Percentiles rank a stretch among this genome's conserved stretches.
phyloP scores from a whole-genome alignment of 2,797 vertebrate species.

The Etheostoma perlongum region DNA sequence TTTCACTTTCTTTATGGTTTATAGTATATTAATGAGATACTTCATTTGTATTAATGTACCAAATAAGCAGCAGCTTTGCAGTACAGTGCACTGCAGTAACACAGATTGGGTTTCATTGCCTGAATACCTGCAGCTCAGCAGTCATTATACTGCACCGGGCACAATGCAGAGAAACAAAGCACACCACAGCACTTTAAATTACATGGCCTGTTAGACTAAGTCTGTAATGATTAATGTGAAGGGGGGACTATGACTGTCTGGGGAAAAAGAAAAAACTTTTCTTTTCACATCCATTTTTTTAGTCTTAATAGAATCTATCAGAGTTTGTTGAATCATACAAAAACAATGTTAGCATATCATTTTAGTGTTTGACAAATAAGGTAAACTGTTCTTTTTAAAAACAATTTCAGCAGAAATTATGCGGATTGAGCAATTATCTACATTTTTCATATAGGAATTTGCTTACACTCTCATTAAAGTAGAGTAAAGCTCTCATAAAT shows the following conservation, averaged over 20 bases:
- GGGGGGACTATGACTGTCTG: neutral
- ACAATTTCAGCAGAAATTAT: neutral
- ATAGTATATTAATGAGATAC: slow-evolving; percentile 25
- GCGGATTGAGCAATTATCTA: neutral
- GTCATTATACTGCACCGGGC: slow-evolving; percentile 31
- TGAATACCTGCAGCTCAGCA: slow-evolving; percentile 52
- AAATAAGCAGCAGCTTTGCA: slow-evolving; percentile 38
- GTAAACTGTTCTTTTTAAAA: neutral
- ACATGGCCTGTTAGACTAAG: slow-evolving; percentile 24
- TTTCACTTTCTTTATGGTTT: slow-evolving; percentile 36
- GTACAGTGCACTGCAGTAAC: neutral
- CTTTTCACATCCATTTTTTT: neutral
- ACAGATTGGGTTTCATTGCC: slow-evolving; percentile 43
- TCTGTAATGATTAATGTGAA: slow-evolving; percentile 34
- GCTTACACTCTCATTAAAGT: neutral
- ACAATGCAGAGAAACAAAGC: slow-evolving; percentile 45
- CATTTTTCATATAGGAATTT: neutral
- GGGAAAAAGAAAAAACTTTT: neutral
- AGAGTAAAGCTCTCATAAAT: neutral
- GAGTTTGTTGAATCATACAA: neutral
- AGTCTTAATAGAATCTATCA: neutral
- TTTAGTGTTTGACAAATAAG: neutral
- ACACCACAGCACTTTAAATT: slow-evolving; percentile 42
- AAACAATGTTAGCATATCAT: neutral
- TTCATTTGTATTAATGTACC: slow-evolving; percentile 41